Evolutionary conservation across 2,113 vertebrate species (phyloP).

Genomic region (Protobothrops mucrosquamatus): DNA sequence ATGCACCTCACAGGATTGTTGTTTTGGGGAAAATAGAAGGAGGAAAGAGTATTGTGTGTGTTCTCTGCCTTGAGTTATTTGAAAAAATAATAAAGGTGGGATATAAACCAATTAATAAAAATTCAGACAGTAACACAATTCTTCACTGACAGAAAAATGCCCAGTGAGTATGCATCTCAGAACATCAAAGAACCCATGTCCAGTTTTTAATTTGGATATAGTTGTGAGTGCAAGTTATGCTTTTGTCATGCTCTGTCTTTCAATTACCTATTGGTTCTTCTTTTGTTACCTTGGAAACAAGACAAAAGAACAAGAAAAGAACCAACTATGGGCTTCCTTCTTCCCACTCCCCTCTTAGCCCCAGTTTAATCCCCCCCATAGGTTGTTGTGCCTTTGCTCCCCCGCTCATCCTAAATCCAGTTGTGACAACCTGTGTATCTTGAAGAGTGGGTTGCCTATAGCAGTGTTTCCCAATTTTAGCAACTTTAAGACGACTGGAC

Average conservation of each 20-base stretch:
- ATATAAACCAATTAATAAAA: background rate
- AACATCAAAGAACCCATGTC: background rate
- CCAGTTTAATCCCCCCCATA: background rate
- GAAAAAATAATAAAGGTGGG: background rate
- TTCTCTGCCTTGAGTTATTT: background rate
- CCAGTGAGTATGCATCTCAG: background rate
- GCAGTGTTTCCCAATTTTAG: background rate
- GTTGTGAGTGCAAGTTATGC: background rate
- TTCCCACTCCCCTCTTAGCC: background rate
- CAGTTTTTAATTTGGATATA: background rate
- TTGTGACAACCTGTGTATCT: background rate
- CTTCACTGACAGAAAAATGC: background rate
- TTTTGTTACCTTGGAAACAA: background rate
- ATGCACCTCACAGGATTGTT: background rate
- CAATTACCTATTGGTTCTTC: background rate
- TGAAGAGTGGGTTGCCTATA: background rate
- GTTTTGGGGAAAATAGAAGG: background rate
- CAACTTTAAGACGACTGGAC: background rate
- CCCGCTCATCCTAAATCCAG: background rate
- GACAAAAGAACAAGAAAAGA: background rate
- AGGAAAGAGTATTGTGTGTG: background rate
- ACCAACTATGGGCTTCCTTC: background rate
- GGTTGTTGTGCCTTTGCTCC: background rate
- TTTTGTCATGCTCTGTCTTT: background rate
- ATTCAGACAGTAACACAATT: background rate